Percentiles rank a stretch among this genome's conserved stretches.
Evolutionary conservation across 1,140 invertebrate genomes (phyloP).

Genomic region (Archivesica marissinica): DNA sequence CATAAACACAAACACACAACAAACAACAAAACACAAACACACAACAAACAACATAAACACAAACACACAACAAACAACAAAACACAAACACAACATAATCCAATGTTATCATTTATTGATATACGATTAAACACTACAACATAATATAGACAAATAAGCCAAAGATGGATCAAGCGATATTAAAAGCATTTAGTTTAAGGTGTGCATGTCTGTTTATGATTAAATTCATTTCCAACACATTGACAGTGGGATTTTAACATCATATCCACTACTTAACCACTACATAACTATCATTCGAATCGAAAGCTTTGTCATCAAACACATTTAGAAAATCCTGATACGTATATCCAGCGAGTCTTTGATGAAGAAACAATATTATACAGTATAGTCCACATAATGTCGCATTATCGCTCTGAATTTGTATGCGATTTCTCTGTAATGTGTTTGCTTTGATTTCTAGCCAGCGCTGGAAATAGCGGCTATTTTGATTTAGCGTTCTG

Average conservation of each 20-base stretch:
- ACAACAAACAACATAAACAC: no score
- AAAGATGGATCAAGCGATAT: background rate
- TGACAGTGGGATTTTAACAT: background rate
- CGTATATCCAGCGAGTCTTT: constrained; percentile 12
- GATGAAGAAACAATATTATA: constrained; percentile 22
- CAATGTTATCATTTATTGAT: no score
- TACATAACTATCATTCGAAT: background rate
- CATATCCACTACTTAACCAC: background rate
- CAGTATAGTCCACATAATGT: constrained; percentile 32
- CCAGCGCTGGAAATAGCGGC: constrained; percentile 1
- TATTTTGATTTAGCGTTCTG: background rate
- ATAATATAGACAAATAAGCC: background rate
- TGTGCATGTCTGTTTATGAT: constrained; percentile 17
- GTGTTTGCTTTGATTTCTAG: background rate
- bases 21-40: no score
- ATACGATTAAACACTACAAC: background rate
- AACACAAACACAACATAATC: no score
- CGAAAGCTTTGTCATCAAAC: background rate
- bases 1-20: no score
- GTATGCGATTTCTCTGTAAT: background rate
- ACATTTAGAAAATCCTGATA: background rate
- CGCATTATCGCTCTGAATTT: constrained; percentile 12
- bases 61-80: no score
- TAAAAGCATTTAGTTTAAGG: background rate
- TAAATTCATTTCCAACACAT: background rate